Evolutionary conservation across 1,140 invertebrate genomes (phyloP), one percentile per base, ranked within the genome.

Genomic region (Teleopsis dalmanni): DNA sequence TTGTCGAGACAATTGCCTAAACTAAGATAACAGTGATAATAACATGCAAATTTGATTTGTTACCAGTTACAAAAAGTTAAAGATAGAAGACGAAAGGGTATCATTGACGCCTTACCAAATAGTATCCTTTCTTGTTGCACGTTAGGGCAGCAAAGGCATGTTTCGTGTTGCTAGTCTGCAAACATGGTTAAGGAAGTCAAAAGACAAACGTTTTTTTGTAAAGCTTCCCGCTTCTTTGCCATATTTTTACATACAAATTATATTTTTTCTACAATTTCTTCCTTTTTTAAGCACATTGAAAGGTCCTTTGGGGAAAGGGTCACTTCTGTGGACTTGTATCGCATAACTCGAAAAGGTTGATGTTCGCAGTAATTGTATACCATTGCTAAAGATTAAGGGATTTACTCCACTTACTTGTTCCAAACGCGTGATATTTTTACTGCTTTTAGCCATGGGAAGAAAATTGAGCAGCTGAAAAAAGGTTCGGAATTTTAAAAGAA

Each of bases 371-470:
- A 66, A 66, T 66, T 65, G 63, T 61, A 61, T 62, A 62, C 59
- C 60, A 65, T 66, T 66, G 61, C 56, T 63, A 63, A 66, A 66
- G 63, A 66, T 66, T 66, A 66, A 66, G 63, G 63, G 63, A 66
- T 66, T 66, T 66, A 53, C 50, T 50, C 49, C 45, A 47, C 25
- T 26, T 31, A 50, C 41, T 33, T 25, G 23, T 54, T 51, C 27
- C 23, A 14, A 29, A 31, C 23, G 41, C 41, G 16, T n/a, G n/a
- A n/a, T n/a, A n/a, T n/a, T n/a, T n/a, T n/a, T n/a, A n/a, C n/a
- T n/a, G n/a, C n/a, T n/a, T n/a, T n/a, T n/a, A n/a, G n/a, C n/a
- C n/a, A n/a, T n/a, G n/a, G n/a, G n/a, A n/a, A n/a, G n/a, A n/a
- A n/a, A n/a, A n/a, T n/a, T n/a, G n/a, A 44, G 26, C 42, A 21